phyloP scores from a whole-genome alignment of 1,140 invertebrate species.

The Macrosteles quadrilineatus region DNA sequence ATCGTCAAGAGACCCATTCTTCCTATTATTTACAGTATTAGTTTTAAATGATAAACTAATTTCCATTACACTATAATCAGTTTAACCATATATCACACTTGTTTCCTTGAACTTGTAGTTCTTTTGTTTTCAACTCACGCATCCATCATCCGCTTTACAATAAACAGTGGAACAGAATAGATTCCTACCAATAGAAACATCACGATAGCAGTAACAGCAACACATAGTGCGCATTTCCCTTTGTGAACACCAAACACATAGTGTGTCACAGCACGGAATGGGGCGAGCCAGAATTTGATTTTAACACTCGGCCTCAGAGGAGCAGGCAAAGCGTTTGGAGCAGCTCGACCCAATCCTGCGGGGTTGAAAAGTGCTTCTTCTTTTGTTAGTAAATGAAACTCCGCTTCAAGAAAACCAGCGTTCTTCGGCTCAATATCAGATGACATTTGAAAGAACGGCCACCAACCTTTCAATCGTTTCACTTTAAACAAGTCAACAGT shows the following conservation, averaged over 20 bases:
- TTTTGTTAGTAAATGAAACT: slow-evolving; percentile 59
- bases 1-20: too few species aligned
- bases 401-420: slow-evolving; percentile 57
- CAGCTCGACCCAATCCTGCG: slow-evolving; percentile 60
- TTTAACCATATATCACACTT: too few species aligned
- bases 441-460: slow-evolving; percentile 65
- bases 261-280: slow-evolving; percentile 53
- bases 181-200: slow-evolving; percentile 50
- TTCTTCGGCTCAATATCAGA: slow-evolving; percentile 16
- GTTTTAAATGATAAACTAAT: too few species aligned
- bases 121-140: neutral
- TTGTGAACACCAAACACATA: slow-evolving; percentile 52
- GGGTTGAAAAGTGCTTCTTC: slow-evolving; percentile 60
- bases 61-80: too few species aligned
- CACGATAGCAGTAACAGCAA: slow-evolving; percentile 47
- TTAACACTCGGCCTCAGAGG: slow-evolving; percentile 55
- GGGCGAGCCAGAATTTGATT: slow-evolving; percentile 43
- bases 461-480: slow-evolving; percentile 75
- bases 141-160: slow-evolving; percentile 52
- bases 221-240: slow-evolving; percentile 53
- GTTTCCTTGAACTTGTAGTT: too few species aligned
- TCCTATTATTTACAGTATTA: too few species aligned
- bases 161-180: slow-evolving; percentile 56
- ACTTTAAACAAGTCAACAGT: slow-evolving; percentile 77
- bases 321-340: slow-evolving; percentile 58